phyloP scores from a whole-genome alignment of 2,888 invertebrate species.

The Cacoxenus indagator region DNA sequence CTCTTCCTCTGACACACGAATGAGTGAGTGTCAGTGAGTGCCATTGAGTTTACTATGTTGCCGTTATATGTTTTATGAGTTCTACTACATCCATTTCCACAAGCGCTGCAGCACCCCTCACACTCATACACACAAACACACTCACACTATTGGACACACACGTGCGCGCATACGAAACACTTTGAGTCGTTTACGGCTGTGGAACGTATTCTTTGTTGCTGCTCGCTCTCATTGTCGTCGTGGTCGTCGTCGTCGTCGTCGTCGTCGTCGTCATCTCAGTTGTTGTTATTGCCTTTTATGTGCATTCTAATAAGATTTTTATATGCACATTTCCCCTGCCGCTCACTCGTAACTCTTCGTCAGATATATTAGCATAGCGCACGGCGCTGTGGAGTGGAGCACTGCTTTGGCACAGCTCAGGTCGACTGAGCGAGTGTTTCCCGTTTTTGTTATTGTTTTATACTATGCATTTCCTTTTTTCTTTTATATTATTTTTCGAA shows the following conservation, averaged over 20 bases:
- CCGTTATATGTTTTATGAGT: slow-evolving; percentile 56
- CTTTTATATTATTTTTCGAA: slow-evolving; percentile 28
- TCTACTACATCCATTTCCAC: slow-evolving; percentile 39
- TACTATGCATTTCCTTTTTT: slow-evolving; percentile 33
- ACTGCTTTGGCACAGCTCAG: background rate
- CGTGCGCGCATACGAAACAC: slow-evolving; percentile 27
- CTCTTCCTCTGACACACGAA: background rate
- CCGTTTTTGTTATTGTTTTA: background rate
- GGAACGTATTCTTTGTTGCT: slow-evolving; percentile 45
- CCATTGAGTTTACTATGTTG: slow-evolving; percentile 30
- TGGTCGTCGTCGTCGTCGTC: slow-evolving; percentile 1
- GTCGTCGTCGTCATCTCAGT: background rate
- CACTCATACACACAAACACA: slow-evolving; percentile 26
- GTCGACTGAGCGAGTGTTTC: background rate
- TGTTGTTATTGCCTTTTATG: background rate
- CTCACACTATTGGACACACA: slow-evolving; percentile 40
- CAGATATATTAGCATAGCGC: slow-evolving; percentile 56
- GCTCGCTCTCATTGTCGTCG: slow-evolving; percentile 6
- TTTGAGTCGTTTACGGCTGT: slow-evolving; percentile 18
- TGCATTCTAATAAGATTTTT: slow-evolving; percentile 58
- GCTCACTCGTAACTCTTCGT: slow-evolving; percentile 29
- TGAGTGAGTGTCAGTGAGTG: slow-evolving; percentile 23
- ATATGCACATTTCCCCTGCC: slow-evolving; percentile 34
- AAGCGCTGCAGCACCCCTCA: slow-evolving; percentile 36
- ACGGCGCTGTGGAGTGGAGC: slow-evolving; percentile 3